These are phyloP conservation scores for Tachypleus tridentatus DNA, from an alignment of 1,140 invertebrate genomes.

Conservation along the genomic window DNA sequence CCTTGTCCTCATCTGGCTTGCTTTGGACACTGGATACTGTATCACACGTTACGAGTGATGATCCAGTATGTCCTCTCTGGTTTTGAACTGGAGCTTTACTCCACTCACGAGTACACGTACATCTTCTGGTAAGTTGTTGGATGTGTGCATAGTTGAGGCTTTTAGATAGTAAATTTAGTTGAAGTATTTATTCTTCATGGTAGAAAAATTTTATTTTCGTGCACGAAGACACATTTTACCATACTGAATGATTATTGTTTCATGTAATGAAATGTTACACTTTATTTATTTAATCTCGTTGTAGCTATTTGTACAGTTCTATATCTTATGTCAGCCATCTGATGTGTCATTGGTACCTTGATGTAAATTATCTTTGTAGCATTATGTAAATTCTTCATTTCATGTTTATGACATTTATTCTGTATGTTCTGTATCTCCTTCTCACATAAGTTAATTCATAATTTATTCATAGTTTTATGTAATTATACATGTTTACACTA, in stretches of 20 bases:
- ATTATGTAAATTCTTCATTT: no score
- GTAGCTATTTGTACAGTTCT: no score
- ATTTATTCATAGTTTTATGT: no score
- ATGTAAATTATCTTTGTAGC: no score
- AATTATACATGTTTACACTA: no score
- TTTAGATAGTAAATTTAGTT: neutral
- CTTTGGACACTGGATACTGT: constrained; percentile 90
- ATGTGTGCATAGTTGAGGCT: neutral
- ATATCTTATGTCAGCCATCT: no score
- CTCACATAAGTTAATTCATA: no score
- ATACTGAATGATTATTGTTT: neutral
- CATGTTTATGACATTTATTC: no score
- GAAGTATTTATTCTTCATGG: constrained; percentile 1
- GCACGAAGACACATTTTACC: neutral
- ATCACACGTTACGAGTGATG: constrained; percentile 92
- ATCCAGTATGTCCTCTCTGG: constrained; percentile 86
- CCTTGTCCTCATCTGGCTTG: constrained; percentile 64
- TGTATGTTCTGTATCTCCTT: no score
- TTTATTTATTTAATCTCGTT: no score
- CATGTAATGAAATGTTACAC: neutral
- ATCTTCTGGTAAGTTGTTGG: constrained; percentile 61
- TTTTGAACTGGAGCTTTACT: constrained; percentile 90
- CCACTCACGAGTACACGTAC: constrained; percentile 92
- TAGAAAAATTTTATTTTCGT: neutral
- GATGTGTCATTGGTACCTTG: no score